Evolutionary conservation across 2,797 vertebrate species (phyloP).

Genomic region (Huso huso): DNA sequence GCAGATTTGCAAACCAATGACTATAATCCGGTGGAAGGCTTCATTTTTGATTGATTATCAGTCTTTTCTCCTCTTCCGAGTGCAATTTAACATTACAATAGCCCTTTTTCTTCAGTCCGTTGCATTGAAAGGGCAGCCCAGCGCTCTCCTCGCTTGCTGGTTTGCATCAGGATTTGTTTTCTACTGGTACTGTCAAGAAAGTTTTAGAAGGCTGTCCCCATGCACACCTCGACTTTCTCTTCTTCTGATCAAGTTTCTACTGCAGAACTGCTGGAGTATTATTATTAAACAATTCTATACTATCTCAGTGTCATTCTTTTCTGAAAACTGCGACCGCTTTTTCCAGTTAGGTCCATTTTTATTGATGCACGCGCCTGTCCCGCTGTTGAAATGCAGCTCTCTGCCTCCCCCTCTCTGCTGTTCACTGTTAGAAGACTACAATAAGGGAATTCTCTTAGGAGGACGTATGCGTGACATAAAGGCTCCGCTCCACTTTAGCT

Average conservation of each 20-base stretch:
- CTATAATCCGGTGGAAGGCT: slow-evolving; percentile 36
- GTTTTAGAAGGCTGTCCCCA: slow-evolving; percentile 9
- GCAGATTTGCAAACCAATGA: slow-evolving; percentile 27
- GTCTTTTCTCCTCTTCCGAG: slow-evolving; percentile 54
- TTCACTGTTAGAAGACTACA: neutral
- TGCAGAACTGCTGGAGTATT: neutral
- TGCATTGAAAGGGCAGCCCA: slow-evolving; percentile 68
- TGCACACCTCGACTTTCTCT: slow-evolving; percentile 3
- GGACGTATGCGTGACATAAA: slow-evolving; percentile 28
- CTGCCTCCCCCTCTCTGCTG: slow-evolving; percentile 14
- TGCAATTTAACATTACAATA: slow-evolving; percentile 88
- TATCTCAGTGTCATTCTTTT: neutral
- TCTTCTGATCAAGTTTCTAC: slow-evolving; percentile 1
- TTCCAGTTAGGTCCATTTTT: slow-evolving; percentile 4
- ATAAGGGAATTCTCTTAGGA: slow-evolving; percentile 4
- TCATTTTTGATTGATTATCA: slow-evolving; percentile 62
- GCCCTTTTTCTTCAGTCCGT: slow-evolving; percentile 71
- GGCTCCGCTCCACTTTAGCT: neutral
- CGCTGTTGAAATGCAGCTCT: slow-evolving; percentile 28
- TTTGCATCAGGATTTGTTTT: slow-evolving; percentile 18
- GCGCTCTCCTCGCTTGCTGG: slow-evolving; percentile 30
- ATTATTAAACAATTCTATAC: neutral
- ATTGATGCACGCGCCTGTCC: slow-evolving; percentile 16
- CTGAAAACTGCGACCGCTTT: neutral
- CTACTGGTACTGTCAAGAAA: slow-evolving; percentile 15